A percentile compares a stretch with the other conserved stretches of the same genome.
These are phyloP conservation scores for Leucophenga maculata DNA, from an alignment of 2,888 invertebrate species.

Conservation along the genomic window DNA sequence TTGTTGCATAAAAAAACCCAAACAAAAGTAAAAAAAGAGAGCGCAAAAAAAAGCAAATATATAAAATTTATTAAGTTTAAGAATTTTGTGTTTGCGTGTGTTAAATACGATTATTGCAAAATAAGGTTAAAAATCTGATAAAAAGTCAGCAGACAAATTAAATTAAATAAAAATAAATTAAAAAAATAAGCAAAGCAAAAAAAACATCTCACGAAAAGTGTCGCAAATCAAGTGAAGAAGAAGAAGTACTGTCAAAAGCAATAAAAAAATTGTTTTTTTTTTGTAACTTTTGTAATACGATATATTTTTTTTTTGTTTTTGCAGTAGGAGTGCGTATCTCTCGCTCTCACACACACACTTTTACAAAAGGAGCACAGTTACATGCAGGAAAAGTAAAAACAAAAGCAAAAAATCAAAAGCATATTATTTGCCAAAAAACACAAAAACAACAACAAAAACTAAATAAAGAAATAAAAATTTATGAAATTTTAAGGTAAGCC, in stretches of 20 bases:
- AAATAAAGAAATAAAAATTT: no score
- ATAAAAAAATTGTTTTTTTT: background rate
- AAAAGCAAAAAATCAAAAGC: no score
- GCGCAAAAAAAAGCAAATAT: background rate
- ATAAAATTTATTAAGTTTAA: background rate
- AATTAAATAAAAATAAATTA: background rate
- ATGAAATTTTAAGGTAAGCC: no score
- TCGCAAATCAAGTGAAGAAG: constrained; percentile 21
- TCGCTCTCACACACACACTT: no score
- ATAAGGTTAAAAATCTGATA: background rate
- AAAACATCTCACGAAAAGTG: constrained; percentile 13
- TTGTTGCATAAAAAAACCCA: no score
- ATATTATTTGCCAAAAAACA: no score
- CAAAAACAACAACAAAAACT: no score
- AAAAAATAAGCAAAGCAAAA: background rate
- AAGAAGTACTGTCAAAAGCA: background rate
- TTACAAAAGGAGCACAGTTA: no score
- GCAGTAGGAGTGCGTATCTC: background rate
- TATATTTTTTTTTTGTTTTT: background rate
- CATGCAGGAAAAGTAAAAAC: no score
- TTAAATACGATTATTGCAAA: background rate
- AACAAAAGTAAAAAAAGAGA: background rate
- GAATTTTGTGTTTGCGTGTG: background rate
- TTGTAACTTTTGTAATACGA: background rate
- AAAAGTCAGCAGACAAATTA: background rate